Percentiles rank a stretch among this genome's conserved stretches.
These are phyloP conservation scores for Capra hircus DNA, from an alignment of 2,113 vertebrate species.

Conservation along the genomic window DNA sequence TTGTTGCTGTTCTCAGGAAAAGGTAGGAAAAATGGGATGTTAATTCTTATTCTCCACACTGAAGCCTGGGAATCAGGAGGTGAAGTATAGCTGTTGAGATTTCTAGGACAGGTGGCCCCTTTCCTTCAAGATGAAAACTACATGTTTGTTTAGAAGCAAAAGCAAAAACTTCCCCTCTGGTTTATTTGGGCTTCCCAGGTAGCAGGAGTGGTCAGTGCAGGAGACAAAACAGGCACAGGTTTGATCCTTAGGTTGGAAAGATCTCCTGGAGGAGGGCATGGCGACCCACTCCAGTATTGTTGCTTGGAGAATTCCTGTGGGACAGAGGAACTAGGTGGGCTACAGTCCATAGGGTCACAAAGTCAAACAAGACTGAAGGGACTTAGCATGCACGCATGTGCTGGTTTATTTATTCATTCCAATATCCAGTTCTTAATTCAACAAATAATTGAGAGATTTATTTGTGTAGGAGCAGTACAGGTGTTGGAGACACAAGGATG, in stretches of 20 bases:
- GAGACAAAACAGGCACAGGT: background rate
- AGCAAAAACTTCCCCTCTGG: background rate
- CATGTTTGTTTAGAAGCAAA: background rate
- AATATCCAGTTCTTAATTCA: background rate
- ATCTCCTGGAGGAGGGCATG: background rate
- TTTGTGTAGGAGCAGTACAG: rapidly evolving
- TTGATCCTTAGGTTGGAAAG: background rate
- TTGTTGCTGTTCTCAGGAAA: background rate
- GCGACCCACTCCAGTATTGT: background rate
- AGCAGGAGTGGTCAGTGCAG: background rate
- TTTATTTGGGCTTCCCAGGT: background rate
- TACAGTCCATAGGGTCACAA: background rate
- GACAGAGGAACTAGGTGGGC: background rate
- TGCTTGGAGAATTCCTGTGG: background rate
- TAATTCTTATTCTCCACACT: background rate
- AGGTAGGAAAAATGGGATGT: background rate
- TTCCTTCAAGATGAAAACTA: background rate
- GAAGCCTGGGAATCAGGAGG: background rate
- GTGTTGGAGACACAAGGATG: background rate
- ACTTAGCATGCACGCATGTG: background rate
- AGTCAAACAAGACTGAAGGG: background rate
- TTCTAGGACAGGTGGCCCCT: background rate
- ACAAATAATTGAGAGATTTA: background rate
- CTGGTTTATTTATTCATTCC: background rate
- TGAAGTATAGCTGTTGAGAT: background rate